Base-by-base conservation (phyloP, 2,113 vertebrate genomes). In the Urocynchramus pylzowi region DNA sequence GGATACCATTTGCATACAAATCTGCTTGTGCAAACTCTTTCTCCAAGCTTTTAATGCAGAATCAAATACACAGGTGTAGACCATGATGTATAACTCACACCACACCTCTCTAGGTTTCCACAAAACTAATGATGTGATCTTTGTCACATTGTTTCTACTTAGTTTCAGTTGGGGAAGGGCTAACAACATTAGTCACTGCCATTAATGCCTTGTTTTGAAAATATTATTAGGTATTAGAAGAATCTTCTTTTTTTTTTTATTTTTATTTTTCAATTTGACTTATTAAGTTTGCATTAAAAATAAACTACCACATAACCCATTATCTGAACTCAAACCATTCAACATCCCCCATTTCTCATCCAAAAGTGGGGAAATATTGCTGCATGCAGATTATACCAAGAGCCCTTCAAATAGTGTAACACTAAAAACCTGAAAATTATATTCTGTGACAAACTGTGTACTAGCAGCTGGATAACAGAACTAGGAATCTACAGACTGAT, bases 181-280 rank as follows among this genome's bases (percentile, higher is more conserved):
- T 96, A 94, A 56, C 86, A 87, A 77, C 94, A 98, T 98, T 97
- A 95, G 69, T 98, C 97, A 98, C 90, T 98, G 98, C 44, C 98
- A 97, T 80, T 87, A 97, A 82, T 63, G 59, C 63, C 41, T 93
- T 97, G 95, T 95, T 98, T 97, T 94, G 95, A 97, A 98, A 98
- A 97, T 97, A 97, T 93, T 97, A 95, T 98, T 96, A 97, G 84
- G 71, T 93, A 86, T 97, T 95, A 96, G 67, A 79, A 27, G 83
- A 77, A 60, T 78, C 30, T 85, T 87, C 50, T 86, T 79, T 14
- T 42, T 42, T 91, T 94, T 45, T 91, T 31, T 54, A 92, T 67
- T 94, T 90, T 95, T n/a, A 87, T 39, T 82, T 64, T 74, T 88
- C 87, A 88, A 61, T 95, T 89, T 86, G 84, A 92, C 57, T 83